Evolutionary conservation across 2,113 vertebrate genomes (phyloP).

Genomic region (Peromyscus californicus): DNA sequence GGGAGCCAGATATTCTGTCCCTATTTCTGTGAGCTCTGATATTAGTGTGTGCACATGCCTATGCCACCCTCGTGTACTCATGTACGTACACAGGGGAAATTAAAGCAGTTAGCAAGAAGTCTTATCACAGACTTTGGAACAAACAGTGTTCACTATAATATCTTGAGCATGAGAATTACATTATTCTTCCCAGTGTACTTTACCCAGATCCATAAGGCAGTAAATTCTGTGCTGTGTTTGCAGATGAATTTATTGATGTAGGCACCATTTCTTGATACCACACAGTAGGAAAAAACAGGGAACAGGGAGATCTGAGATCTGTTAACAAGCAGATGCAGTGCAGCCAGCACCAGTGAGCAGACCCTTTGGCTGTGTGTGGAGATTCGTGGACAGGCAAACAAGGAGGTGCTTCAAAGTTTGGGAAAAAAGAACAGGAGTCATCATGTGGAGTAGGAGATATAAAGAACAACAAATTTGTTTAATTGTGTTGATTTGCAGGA

Average conservation of each 20-base stretch:
- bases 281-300: not conserved
- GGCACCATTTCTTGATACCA: not conserved
- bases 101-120: not conserved
- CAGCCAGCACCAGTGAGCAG: not conserved
- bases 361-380: not conserved
- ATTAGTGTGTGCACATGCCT: not conserved
- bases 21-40: not conserved
- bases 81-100: not conserved
- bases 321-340: not conserved
- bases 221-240: not conserved
- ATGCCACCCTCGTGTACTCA: rapidly evolving
- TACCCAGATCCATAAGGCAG: not conserved
- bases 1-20: not conserved
- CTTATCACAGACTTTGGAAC: not conserved
- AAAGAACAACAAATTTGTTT: not conserved
- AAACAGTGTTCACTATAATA: not conserved
- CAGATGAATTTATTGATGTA: not conserved
- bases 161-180: not conserved
- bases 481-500: not conserved
- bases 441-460: not conserved
- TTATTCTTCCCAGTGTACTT: not conserved
- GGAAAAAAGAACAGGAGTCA: not conserved
- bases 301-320: conserved; percentile 23
- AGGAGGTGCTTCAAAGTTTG: not conserved
- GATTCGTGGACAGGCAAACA: not conserved